Percentiles rank a stretch among this genome's conserved stretches.
phyloP scores from a whole-genome alignment of 2,888 invertebrate species.

The Amphipyra berbera region DNA sequence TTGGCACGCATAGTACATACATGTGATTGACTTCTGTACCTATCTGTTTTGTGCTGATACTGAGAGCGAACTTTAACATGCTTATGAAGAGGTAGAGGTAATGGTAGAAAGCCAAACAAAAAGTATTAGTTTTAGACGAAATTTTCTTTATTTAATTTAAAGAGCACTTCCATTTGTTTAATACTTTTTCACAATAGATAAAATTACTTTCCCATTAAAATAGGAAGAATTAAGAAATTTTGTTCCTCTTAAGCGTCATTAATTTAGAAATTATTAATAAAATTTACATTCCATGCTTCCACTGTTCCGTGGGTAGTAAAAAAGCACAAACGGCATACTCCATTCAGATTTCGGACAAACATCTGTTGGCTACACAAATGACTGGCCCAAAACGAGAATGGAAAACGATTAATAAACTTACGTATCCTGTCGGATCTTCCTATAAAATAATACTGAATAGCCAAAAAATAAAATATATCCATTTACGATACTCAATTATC shows the following conservation, averaged over 20 bases:
- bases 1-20: too few relatives aligned
- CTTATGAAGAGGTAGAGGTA: not conserved
- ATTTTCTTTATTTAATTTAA: conserved; percentile 7
- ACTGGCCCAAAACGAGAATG: not conserved
- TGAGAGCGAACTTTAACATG: too few relatives aligned
- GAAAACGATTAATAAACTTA: not conserved
- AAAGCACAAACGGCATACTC: too few relatives aligned
- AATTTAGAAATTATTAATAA: too few relatives aligned
- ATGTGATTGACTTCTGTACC: too few relatives aligned
- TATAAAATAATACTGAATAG: conserved; percentile 23
- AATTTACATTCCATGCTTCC: too few relatives aligned
- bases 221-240: not conserved
- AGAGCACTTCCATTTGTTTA: not conserved
- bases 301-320: too few relatives aligned
- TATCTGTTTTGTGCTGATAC: too few relatives aligned
- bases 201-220: not conserved
- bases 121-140: not conserved
- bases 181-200: not conserved
- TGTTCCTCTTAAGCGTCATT: not conserved
- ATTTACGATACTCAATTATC: conserved; percentile 14
- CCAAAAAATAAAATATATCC: not conserved
- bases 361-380: not conserved
- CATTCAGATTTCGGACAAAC: too few relatives aligned
- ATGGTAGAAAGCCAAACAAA: not conserved
- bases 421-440: not conserved